phyloP scores from a whole-genome alignment of 1,140 invertebrate genomes.

The Hyles euphorbiae region DNA sequence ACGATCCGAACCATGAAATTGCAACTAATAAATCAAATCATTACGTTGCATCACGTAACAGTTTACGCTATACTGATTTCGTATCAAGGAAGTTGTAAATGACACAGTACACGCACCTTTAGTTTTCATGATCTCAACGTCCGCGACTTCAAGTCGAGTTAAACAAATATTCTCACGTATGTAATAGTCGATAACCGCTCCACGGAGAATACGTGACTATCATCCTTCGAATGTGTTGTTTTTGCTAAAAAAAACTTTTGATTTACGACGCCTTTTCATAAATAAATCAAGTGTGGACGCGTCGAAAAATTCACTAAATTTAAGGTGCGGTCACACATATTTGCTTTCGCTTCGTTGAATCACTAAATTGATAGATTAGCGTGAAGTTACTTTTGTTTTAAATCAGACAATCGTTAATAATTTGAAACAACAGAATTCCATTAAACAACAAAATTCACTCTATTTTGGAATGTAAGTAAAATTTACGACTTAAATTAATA shows the following conservation, averaged over 20 bases:
- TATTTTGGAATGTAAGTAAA: too few relatives aligned
- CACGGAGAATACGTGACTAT: constrained; percentile 47
- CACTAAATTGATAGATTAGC: too few relatives aligned
- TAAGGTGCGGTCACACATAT: neutral
- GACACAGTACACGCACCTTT: constrained; percentile 31
- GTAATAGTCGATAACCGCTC: constrained; percentile 39
- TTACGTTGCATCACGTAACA: constrained; percentile 38
- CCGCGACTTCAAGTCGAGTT: constrained; percentile 17
- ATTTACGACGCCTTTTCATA: neutral
- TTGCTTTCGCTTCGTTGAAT: too few relatives aligned
- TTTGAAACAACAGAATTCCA: too few relatives aligned
- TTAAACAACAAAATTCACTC: too few relatives aligned
- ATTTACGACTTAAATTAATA: too few relatives aligned
- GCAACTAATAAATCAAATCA: constrained; percentile 15
- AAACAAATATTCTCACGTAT: constrained; percentile 69
- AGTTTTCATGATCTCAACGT: neutral
- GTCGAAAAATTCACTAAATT: constrained; percentile 5
- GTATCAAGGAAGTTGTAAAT: constrained; percentile 35
- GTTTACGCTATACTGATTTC: constrained; percentile 30
- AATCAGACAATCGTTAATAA: too few relatives aligned
- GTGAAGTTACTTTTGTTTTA: too few relatives aligned
- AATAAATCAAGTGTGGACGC: constrained; percentile 6
- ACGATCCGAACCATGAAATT: neutral
- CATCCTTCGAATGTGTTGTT: constrained; percentile 26
- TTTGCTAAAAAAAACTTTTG: neutral